Evolutionary conservation across 2,113 vertebrate genomes (phyloP), one percentile per base, ranked within the genome.

Genomic region (Neolamprologus fasciatus): DNA sequence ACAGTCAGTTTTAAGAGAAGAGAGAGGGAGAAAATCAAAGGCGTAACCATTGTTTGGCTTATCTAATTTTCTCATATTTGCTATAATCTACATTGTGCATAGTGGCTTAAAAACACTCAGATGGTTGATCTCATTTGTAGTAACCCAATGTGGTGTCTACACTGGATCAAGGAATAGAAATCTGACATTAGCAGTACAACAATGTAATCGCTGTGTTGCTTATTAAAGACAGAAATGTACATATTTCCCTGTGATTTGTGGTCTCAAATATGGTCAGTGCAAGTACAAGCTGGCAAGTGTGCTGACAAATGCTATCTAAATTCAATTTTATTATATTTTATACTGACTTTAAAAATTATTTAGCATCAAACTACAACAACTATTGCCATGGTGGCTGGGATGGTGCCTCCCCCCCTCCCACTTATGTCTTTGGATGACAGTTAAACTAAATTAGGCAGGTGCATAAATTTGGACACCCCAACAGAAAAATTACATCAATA

Each of bases 61-160:
- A 16, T 40, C 51, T 55, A 54, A 37, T 16, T 55, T 33, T 53
- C 31, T 54, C 17, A 54, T 16, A 80, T 54, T 35, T 54, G 0
- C 31, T 7, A 23, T 26, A 73, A 73, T 45, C 21, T 73, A 14
- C 37, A 37, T 68, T 53, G 23, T 40, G 21, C 6, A 11, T 9
- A 7, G 5, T n/a, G 19, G 6, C 63, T 80, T 84, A 83, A 23
- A 76, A 80, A 13, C 19, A 7, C 1, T 55, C 19, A 33, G 50
- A 28, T 21, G 31, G 55, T 47, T 31, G 66, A 81, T 55, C 78
- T 85, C 12, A 80, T 86, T 88, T 26, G 5, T 21, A 19, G 7
- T 21, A 50, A 4, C 1, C 55, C 9, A 83, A 73, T 1, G 7
- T 50, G n/a, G 51, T 23, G 53, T 78, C 54, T 79, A 89, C n/a